Evolutionary conservation across 2,888 invertebrate species (phyloP).

Genomic region (Falcaria lacertinaria): DNA sequence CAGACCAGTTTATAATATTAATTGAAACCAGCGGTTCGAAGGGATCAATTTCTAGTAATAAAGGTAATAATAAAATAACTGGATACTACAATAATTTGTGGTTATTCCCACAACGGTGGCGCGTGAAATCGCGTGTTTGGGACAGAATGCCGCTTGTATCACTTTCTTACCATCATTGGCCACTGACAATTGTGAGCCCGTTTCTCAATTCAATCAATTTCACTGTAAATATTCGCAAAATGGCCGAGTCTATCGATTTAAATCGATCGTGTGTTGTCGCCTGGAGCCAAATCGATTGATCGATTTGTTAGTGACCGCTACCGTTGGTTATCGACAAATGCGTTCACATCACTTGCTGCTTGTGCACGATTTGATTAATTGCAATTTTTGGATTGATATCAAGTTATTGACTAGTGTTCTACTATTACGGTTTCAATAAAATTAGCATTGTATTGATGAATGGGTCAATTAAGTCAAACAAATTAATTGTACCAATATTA

Average conservation of each 20-base stretch:
- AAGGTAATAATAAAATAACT: not conserved
- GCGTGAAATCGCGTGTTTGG: constrained; percentile 40
- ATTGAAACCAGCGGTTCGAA: too few species aligned
- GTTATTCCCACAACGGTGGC: constrained; percentile 11
- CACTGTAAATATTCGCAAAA: constrained; percentile 39
- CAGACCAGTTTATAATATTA: too few species aligned
- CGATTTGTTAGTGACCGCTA: constrained; percentile 41
- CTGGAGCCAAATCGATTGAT: constrained; percentile 26
- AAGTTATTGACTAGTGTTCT: constrained; percentile 2
- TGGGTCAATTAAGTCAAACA: not conserved
- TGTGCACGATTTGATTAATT: constrained; percentile 25
- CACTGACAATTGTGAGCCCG: constrained; percentile 19
- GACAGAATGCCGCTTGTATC: constrained; percentile 33
- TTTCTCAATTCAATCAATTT: constrained; percentile 52
- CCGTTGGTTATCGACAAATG: constrained; percentile 39
- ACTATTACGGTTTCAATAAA: not conserved
- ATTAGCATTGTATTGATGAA: not conserved
- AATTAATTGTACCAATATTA: too few species aligned
- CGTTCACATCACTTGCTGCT: constrained; percentile 36
- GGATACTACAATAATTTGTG: not conserved
- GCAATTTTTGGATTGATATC: constrained; percentile 17
- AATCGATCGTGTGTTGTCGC: constrained; percentile 28
- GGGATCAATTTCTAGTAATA: not conserved
- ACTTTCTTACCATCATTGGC: constrained; percentile 36
- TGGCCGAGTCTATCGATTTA: constrained; percentile 16